A percentile compares a stretch with the other conserved stretches of the same genome.
Evolutionary conservation across 2,113 vertebrate species (phyloP).

Genomic region (Eidolon helvum): DNA sequence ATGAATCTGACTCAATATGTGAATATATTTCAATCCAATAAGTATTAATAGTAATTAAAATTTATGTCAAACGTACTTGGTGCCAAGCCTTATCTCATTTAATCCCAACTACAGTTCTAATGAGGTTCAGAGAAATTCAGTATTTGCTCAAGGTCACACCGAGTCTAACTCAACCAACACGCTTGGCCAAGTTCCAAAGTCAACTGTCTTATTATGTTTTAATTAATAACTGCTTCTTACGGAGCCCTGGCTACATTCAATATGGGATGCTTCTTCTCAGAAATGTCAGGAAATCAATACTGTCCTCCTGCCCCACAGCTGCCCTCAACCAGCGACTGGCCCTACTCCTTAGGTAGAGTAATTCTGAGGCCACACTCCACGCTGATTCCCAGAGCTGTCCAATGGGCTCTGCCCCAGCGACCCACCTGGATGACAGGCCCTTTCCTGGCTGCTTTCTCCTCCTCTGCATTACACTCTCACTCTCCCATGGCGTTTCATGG

Average conservation of each 20-base stretch:
- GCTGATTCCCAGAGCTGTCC: background rate
- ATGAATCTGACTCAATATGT: conserved; percentile 56
- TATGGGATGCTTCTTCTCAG: background rate
- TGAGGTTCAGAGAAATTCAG: conserved; percentile 37
- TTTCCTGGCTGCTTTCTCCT: background rate
- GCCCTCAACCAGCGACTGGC: background rate
- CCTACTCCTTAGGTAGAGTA: background rate
- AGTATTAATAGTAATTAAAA: conserved; percentile 66
- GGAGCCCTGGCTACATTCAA: background rate
- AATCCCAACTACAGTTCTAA: conserved; percentile 43
- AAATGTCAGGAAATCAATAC: background rate
- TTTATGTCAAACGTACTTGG: conserved; percentile 10
- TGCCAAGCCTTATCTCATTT: conserved; percentile 60
- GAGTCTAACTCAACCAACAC: background rate
- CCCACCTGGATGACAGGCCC: background rate
- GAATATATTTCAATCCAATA: conserved; percentile 63
- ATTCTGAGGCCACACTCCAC: background rate
- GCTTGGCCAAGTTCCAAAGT: background rate
- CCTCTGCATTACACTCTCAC: background rate
- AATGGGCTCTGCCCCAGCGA: background rate
- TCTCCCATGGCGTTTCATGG: background rate
- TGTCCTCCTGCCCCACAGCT: background rate
- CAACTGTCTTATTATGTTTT: background rate
- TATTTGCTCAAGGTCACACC: conserved; percentile 23
- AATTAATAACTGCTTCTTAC: background rate